These are phyloP conservation scores for Leptinotarsa juncta DNA, from an alignment of 2,888 invertebrate genomes.

Conservation along the genomic window DNA sequence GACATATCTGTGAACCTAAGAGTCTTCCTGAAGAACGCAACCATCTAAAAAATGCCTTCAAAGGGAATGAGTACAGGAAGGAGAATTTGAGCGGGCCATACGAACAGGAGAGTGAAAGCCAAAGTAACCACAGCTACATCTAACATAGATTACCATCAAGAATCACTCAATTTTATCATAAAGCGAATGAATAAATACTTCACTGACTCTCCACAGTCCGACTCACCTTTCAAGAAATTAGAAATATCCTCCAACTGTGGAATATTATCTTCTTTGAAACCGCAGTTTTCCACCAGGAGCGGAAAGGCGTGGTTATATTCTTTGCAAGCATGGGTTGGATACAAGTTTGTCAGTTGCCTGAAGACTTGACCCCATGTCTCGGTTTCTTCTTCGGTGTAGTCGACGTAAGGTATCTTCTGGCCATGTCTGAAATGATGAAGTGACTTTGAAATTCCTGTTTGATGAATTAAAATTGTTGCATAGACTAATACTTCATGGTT, in stretches of 20 bases:
- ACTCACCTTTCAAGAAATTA: constrained; percentile 91
- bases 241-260: constrained; percentile 98
- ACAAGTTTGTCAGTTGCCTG: constrained; percentile 84
- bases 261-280: constrained; percentile 93
- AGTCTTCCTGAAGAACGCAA: no score
- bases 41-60: no score
- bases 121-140: no score
- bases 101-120: no score
- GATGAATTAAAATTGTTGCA: no score
- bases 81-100: no score
- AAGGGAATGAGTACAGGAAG: no score
- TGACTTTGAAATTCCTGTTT: no score
- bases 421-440: constrained; percentile 72
- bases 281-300: constrained; percentile 93
- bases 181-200: background rate
- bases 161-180: background rate
- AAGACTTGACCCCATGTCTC: constrained; percentile 94
- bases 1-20: no score
- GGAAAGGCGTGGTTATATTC: constrained; percentile 99
- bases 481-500: no score
- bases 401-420: constrained; percentile 88
- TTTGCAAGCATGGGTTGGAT: constrained; percentile 95
- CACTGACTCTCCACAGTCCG: no score
- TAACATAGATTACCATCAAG: no score
- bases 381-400: constrained; percentile 89